Evolutionary conservation across 2,888 invertebrate species (phyloP), one percentile per base, ranked within the genome.

Genomic region (Zelleria hepariella): DNA sequence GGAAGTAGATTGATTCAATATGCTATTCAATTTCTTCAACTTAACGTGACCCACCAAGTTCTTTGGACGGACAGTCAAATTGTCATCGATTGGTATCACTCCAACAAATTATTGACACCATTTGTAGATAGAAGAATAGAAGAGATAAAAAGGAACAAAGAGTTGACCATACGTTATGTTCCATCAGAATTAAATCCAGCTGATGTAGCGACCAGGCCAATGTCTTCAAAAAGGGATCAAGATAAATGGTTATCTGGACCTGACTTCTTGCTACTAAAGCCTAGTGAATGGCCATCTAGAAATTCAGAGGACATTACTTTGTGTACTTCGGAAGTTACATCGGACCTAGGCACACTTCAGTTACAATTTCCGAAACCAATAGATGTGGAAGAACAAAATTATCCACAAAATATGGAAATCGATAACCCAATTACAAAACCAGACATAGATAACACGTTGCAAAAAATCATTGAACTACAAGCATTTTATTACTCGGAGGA

Each of bases 391-490:
- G 27, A 27, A 27, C 4, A 4, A 7, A 5, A 4, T 5, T 7
- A 4, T 4, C 26, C 7, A 26, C 26, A 4, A 4, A 5, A 7
- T 7, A 26, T 26, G 26, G 26, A 26, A 26, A 7, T 26, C n/a
- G n/a, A n/a, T n/a, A n/a, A n/a, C n/a, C n/a, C n/a, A n/a, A n/a
- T n/a, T n/a, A n/a, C n/a, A n/a, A 26, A 26, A 26, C 4, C 26
- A 26, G 26, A 5, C 26, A 7, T 4, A 5, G 26, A 4, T 26
- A 7, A 7, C 26, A 7, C 4, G 7, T 4, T 26, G 7, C 5
- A 26, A 26, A 26, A 61, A 47, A 58, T 62, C 6, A 63, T 52
- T 23, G 54, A 59, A 42, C 1, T 59, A 10, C 64, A 64, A 47
- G 7, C 8, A 24, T 0, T 55, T 58, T 20, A 59, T 27, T 64